Evolutionary conservation across 2,113 vertebrate species (phyloP).

Genomic region (Xiphias gladius): DNA sequence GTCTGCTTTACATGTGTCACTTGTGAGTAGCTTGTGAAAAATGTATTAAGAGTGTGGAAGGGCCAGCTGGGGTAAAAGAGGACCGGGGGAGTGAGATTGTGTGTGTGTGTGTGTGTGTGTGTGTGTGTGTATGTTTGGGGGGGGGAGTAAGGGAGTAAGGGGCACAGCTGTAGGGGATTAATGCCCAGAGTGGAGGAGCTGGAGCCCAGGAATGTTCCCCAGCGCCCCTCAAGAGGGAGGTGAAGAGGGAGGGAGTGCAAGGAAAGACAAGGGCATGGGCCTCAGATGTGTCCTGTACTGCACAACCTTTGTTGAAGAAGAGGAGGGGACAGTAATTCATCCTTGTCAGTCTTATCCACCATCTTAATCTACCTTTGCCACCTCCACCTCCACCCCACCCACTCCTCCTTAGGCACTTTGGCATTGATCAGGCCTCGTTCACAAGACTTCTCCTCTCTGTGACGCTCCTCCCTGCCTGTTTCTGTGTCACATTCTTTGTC

Average conservation of each 20-base stretch:
- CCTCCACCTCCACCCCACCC: conserved; percentile 32
- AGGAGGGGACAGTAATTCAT: conserved; percentile 53
- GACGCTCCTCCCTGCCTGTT: conserved; percentile 78
- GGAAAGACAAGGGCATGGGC: conserved; percentile 85
- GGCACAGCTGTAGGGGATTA: conserved; percentile 99
- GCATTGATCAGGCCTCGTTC: conserved; percentile 58
- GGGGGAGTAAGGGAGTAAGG: conserved; percentile 86
- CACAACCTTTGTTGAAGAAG: conserved; percentile 49
- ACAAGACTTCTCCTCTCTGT: conserved; percentile 46
- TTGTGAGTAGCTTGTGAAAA: conserved; percentile 95
- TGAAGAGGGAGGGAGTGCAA: conserved; percentile 71
- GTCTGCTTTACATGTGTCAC: conserved; percentile 91
- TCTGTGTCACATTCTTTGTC: conserved; percentile 77
- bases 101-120: background rate
- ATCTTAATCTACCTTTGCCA: conserved; percentile 53
- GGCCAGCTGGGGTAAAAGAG: conserved; percentile 88
- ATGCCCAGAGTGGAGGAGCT: conserved; percentile 90
- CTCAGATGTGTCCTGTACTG: conserved; percentile 75
- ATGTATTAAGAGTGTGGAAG: conserved; percentile 88
- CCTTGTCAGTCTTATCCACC: conserved; percentile 66
- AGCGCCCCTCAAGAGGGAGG: conserved; percentile 80
- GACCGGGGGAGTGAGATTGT: conserved; percentile 74
- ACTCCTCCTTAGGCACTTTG: conserved; percentile 60
- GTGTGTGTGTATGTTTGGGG: conserved; percentile 31
- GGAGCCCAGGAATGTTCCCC: conserved; percentile 93